Evolutionary conservation across 1,140 invertebrate species (phyloP).

Genomic region (Anastatus disparis): DNA sequence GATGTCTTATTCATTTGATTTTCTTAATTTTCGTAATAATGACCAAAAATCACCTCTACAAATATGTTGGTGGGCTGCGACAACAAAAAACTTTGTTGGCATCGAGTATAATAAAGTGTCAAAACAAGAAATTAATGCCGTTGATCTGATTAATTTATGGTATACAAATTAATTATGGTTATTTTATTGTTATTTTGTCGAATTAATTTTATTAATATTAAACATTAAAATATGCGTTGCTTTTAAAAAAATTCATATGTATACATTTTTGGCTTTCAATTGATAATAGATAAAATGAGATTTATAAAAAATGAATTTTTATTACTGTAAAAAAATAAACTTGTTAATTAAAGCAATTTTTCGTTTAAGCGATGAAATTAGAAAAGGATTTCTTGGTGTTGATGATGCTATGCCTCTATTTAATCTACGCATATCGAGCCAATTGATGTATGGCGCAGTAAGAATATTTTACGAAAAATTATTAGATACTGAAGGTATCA

Average conservation of each 20-base stretch:
- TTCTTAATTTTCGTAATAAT: conserved; percentile 1
- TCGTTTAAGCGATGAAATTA: conserved; percentile 7
- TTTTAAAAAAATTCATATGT: too few relatives aligned
- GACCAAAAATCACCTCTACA: neutral
- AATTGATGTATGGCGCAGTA: conserved; percentile 10
- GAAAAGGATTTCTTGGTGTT: neutral
- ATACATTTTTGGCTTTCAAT: too few relatives aligned
- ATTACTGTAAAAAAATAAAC: neutral
- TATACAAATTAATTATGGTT: too few relatives aligned
- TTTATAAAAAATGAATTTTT: neutral
- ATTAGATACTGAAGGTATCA: neutral
- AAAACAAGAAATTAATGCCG: neutral
- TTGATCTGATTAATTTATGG: conserved; percentile 7
- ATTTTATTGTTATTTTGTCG: too few relatives aligned
- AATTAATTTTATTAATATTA: too few relatives aligned
- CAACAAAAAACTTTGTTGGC: neutral
- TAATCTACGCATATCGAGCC: neutral
- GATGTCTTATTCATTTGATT: neutral
- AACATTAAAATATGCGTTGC: too few relatives aligned
- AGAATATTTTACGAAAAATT: conserved; percentile 5
- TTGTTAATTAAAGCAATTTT: neutral
- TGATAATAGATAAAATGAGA: neutral
- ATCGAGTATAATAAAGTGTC: neutral
- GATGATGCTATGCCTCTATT: neutral
- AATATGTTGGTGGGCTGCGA: conserved; percentile 18